Base-by-base conservation (phyloP, 1,140 invertebrate genomes). In the Aplysia californica region DNA sequence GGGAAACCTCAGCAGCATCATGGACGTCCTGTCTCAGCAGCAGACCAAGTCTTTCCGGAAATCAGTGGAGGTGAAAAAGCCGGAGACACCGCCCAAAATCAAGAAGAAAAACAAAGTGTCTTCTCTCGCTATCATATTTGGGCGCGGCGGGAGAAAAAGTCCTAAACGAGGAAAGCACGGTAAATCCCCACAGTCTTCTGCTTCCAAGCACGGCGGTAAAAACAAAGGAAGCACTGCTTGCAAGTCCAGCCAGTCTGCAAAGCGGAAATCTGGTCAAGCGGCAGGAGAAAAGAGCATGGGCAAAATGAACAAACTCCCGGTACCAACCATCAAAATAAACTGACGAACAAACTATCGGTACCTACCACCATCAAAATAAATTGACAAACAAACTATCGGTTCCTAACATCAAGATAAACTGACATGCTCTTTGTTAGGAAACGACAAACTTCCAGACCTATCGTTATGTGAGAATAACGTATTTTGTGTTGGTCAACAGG, bases 71-170 rank as follows among this genome's bases (percentile, higher is more conserved):
- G 61, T 79, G 21, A 73, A 79, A 65, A 55, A 77, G 2, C 75
- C 78, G 18, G 77, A 80, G 44, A 61, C 65, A 2, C 75, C 79
- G n/a, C 71, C 73, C 21, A 41, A 71, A 38, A 26, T 26, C 26
- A 75, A 77, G 31, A 29, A 29, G 5, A 80, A 78, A 61, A 69
- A 10, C 23, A 85, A 85, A 64, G 72, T 79, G 15, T 85, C 83
- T 0, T 82, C 82, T 18, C 67, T 86, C 23, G 83, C 84, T 15
- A 83, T 84, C 29, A 77, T 87, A 21, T 82, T 85, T 58, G 83
- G 83, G 2, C 76, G 66, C 18, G 72, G 67, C 23, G 39, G 55
- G 21, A 31, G 26, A 21, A 33, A 35, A n/a, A 61, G 29, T 56
- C 18, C 50, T 66, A 59, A 31, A 66, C 5, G 15, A 36, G 4